Base-by-base conservation (phyloP, 2,888 invertebrate species). In the Drosophila borealis region DNA sequence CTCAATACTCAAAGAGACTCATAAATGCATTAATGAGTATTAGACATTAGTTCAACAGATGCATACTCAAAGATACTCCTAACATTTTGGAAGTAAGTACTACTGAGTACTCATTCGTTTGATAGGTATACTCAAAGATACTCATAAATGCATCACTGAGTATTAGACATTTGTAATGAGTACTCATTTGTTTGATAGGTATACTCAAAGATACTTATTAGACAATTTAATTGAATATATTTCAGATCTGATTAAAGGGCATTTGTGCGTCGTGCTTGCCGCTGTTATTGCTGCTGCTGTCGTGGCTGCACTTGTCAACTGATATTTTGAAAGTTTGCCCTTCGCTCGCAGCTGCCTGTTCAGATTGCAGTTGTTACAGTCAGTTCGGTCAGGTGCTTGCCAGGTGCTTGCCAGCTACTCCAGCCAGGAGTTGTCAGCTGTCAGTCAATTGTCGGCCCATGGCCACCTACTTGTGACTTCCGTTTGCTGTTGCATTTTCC, bases 251-350 rank as follows among this genome's bases (percentile, higher is more conserved):
- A 13, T 19, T 33, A n/a, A 4, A 33, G 11, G 41, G 14, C 10
- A 45, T 45, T 19, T 13, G 19, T 4, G 6, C 39, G 62, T 61
- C 19, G 36, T 8, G 11, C 19, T 11, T 19, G 19, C 17, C 2
- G 39, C 13, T 13, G 46, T 0, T 25, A 3, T 4, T 25, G 36
- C n/a, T n/a, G 25, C 21, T 17, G 19, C 6, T 46, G 17, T 34
- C 41, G 37, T 8, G 39, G 19, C 21, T 55, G 67, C 64, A 54
- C 39, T 71, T 70, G 76, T 49, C 66, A 77, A 41, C 53, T 55
- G 54, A 50, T 49, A 42, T 10, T 53, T 66, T 39, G 10, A 66
- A 70, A 66, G 53, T 68, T 69, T 41, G 36, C 19, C 57, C 45
- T 55, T 59, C n/a, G 13, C 48, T 63, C 54, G 29, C 25, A 42